phyloP scores from a whole-genome alignment of 2,888 invertebrate genomes.

The Cosmia pyralina region DNA sequence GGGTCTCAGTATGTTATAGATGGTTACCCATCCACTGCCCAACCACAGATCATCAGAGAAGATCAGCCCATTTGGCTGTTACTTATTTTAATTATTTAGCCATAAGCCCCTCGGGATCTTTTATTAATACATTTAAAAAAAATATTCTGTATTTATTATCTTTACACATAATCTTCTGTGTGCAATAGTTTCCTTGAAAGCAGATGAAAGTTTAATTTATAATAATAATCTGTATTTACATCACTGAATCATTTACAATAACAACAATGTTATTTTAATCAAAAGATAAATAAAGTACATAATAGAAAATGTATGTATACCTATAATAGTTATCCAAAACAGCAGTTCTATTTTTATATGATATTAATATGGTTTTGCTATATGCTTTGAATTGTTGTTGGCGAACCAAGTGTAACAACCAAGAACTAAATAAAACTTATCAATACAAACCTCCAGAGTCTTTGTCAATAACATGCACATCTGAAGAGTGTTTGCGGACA shows the following conservation, averaged over 20 bases:
- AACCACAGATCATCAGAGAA: too few relatives aligned
- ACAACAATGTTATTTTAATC: conserved; percentile 22
- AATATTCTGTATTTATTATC: too few relatives aligned
- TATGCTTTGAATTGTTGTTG: background rate
- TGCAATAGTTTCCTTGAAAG: background rate
- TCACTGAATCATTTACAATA: conserved; percentile 1
- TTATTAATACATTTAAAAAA: too few relatives aligned
- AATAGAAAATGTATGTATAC: background rate
- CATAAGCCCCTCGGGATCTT: too few relatives aligned
- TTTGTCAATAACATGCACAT: conserved; percentile 80
- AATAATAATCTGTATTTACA: background rate
- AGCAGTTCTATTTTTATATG: background rate
- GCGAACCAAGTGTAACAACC: background rate
- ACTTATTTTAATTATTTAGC: too few relatives aligned
- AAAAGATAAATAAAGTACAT: background rate
- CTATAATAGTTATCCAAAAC: too few relatives aligned
- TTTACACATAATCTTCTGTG: too few relatives aligned
- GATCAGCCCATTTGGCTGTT: too few relatives aligned
- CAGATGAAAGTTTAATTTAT: conserved; percentile 5
- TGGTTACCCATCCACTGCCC: too few relatives aligned
- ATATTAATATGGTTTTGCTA: background rate
- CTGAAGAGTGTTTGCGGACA: conserved; percentile 87
- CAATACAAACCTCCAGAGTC: conserved; percentile 67
- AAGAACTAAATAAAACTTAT: background rate
- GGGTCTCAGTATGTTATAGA: too few relatives aligned